Evolutionary conservation across 2,888 invertebrate species (phyloP), one percentile per base, ranked within the genome.

Genomic region (Acanthosepion esculentum): DNA sequence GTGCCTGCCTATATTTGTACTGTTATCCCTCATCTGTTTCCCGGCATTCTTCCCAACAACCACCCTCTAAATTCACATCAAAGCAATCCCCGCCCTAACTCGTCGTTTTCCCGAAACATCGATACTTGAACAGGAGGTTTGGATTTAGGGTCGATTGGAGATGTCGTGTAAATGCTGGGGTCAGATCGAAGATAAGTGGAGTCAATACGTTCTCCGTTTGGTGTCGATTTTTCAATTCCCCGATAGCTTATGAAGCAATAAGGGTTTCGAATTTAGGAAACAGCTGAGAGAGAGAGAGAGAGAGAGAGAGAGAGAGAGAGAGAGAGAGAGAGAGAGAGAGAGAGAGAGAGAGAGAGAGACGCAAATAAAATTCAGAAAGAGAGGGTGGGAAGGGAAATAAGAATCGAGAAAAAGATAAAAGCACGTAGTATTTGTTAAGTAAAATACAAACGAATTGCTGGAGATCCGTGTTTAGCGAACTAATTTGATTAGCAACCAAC

Each of bases 111-210:
- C 78, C 15, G 1, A 78, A 29, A 78, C 78, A 78, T 78, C 78
- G 78, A 78, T 78, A n/a, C 78, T 78, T 78, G 33, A 78, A n/a
- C 78, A 78, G 78, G n/a, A 78, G n/a, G n/a, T 78, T 78, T 10
- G 78, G 78, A 78, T 78, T 78, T 78, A 78, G 78, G 78, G 78
- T 78, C 78, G 78, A 78, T 78, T 78, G 78, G 78, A 78, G 78
- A 78, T n/a, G 78, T 78, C 78, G 78, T 78, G 7, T n/a, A n/a
- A 78, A 78, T 78, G 33, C n/a, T 33, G 18, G 78, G 78, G 78
- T 78, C 78, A 78, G 33, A 78, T 78, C 33, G 78, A 78, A 78
- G 78, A 78, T 33, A 12, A 78, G 78, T 33, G 4, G 59, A 59
- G 78, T 78, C 78, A 78, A 78, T 78, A n/a, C n/a, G 15, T 5